Base-by-base conservation (phyloP, 2,113 vertebrate species). In the Protomyctophum bolini region DNA sequence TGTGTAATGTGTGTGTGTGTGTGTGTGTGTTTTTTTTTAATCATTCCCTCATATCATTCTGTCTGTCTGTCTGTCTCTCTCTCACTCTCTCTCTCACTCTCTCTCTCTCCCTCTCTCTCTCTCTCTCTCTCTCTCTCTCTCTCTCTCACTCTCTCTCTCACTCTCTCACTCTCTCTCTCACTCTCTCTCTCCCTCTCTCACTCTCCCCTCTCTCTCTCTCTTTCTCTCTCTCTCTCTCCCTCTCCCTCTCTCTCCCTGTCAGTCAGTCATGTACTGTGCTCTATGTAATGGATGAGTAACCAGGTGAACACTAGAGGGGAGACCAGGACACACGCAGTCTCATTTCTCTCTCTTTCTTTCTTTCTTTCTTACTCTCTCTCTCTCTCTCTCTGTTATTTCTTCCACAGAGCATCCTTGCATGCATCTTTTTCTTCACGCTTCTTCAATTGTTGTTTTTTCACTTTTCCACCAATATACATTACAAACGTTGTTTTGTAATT, bases 221-320 rank as follows among this genome's bases (percentile, higher is more conserved):
- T 11, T 33, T 14, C 15, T 64, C 64, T 49, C 50, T 61, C 68
- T 55, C 51, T 8, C 71, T 63, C 10, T 21, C 54, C 55, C 55
- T 65, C 14, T 21, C 14, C 7, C 58, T n/a, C 76, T 75, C 59
- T 41, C 83, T 71, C 83, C 68, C 74, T 2, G 60, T 78, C 90
- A 83, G 84, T 88, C 90, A 87, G 82, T 90, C 90, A 85, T 91
- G 88, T 90, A 83, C 79, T 87, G 81, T 88, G 81, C 86, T 88
- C 73, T 84, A 80, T 86, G 90, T 86, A 85, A 90, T 88, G 90
- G 90, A 90, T 90, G 90, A 90, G 90, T 91, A 91, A 88, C 86
- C 90, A 86, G 90, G 87, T 89, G 87, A 89, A 90, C 90, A 88
- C 87, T 81, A 86, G 77, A 87, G 86, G 84, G 79, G 81, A 87